phyloP scores from a whole-genome alignment of 2,797 vertebrate genomes.

The Myotis daubentonii region DNA sequence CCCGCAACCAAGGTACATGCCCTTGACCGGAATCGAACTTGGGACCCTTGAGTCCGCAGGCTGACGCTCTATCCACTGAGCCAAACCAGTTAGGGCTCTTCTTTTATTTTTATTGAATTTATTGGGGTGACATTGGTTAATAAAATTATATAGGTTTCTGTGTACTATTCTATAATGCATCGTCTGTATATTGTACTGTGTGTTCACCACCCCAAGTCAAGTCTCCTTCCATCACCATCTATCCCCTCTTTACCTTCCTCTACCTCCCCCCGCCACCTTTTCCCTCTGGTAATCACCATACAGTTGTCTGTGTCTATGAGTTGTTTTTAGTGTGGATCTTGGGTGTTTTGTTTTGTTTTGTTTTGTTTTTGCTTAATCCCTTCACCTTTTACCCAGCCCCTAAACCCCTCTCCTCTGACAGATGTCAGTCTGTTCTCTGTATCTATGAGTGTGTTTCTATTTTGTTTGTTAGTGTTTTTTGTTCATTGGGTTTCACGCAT shows the following conservation, averaged over 20 bases:
- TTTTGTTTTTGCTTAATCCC: background rate
- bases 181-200: background rate
- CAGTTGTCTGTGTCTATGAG: background rate
- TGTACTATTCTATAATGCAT: background rate
- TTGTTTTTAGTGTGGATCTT: background rate
- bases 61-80: too few species aligned
- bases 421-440: background rate
- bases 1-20: too few species aligned
- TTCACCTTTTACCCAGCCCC: background rate
- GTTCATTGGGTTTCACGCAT: background rate
- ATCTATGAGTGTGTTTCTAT: background rate
- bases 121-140: background rate
- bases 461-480: background rate
- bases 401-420: background rate
- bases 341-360: too few species aligned
- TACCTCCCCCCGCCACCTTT: background rate
- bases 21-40: too few species aligned
- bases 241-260: background rate
- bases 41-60: too few species aligned
- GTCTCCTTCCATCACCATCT: background rate
- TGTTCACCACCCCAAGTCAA: background rate
- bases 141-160: background rate
- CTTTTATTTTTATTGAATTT: background rate
- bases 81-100: too few species aligned
- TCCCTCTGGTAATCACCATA: background rate